These are phyloP conservation scores for Cantharis nigra DNA, from an alignment of 2,888 invertebrate genomes.

Conservation along the genomic window DNA sequence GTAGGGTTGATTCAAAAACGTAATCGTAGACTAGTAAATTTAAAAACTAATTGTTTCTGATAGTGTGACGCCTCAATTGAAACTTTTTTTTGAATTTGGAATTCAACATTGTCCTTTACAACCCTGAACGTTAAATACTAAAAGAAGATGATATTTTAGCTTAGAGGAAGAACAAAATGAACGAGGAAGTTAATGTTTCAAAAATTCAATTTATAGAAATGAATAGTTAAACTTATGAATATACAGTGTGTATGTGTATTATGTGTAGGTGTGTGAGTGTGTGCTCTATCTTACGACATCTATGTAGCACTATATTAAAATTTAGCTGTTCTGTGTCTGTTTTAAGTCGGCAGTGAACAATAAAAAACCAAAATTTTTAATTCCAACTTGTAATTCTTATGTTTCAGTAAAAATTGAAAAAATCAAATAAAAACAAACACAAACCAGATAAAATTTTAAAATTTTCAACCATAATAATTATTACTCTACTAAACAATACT, in stretches of 20 bases:
- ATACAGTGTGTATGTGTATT: constrained; percentile 25
- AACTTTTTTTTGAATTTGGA: too few relatives aligned
- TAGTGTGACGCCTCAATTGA: background rate
- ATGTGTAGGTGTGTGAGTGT: constrained; percentile 24
- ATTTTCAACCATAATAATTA: background rate
- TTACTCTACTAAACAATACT: constrained; percentile 4
- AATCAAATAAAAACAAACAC: constrained; percentile 11
- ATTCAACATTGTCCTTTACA: background rate
- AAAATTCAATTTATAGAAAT: constrained; percentile 36
- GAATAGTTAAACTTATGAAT: constrained; percentile 46
- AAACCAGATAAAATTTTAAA: constrained; percentile 7
- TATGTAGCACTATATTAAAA: constrained; percentile 44
- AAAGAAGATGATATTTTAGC: background rate
- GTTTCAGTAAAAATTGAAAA: background rate
- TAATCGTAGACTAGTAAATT: background rate
- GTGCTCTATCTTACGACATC: constrained; percentile 49
- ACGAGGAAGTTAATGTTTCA: background rate
- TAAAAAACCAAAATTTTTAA: background rate
- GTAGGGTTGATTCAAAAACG: background rate
- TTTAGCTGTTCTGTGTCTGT: constrained; percentile 41
- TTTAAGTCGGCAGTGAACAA: background rate
- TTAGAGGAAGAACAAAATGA: background rate
- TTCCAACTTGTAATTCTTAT: background rate
- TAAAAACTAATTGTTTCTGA: background rate
- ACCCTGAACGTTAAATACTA: background rate